Conservation (phyloP, 2,113 vertebrate species). For the Tenebrosternarchus preto region DNA sequence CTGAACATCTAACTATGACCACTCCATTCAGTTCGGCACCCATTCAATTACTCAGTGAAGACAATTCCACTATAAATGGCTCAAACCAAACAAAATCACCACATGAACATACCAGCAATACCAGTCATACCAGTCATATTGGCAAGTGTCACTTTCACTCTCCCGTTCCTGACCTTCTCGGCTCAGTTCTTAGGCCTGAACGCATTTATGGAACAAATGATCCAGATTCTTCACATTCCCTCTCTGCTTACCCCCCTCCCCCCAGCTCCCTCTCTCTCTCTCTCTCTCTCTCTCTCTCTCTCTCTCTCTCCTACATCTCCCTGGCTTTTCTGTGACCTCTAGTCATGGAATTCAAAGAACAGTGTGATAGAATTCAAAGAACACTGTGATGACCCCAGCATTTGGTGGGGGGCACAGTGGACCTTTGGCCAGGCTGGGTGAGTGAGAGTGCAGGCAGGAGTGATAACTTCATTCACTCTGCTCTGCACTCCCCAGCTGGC, state of each 20-base stretch:
- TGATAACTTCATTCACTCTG: too few relatives aligned
- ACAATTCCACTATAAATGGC: not conserved
- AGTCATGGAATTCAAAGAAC: too few relatives aligned
- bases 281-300: too few relatives aligned
- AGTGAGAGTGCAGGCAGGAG: too few relatives aligned
- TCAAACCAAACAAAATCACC: not conserved
- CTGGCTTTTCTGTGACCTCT: too few relatives aligned
- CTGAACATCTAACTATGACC: not conserved
- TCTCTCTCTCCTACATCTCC: too few relatives aligned
- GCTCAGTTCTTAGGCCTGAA: slow-evolving; percentile 30
- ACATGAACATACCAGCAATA: too few relatives aligned
- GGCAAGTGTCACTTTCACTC: slow-evolving; percentile 15
- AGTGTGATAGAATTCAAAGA: too few relatives aligned
- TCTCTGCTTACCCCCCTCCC: not conserved
- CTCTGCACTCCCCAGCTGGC: too few relatives aligned
- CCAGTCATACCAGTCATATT: slow-evolving; percentile 10
- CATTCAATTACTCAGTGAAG: not conserved
- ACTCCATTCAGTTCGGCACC: not conserved
- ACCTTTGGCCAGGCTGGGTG: too few relatives aligned
- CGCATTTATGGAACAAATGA: slow-evolving; percentile 36
- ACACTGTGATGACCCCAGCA: too few relatives aligned
- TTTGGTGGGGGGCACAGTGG: too few relatives aligned
- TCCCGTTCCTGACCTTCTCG: slow-evolving; percentile 38
- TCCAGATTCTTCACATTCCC: slow-evolving; percentile 47
- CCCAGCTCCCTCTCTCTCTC: not conserved